These are phyloP conservation scores for Ptychoptera contaminata DNA, from an alignment of 2,888 invertebrate species.

Conservation along the genomic window DNA sequence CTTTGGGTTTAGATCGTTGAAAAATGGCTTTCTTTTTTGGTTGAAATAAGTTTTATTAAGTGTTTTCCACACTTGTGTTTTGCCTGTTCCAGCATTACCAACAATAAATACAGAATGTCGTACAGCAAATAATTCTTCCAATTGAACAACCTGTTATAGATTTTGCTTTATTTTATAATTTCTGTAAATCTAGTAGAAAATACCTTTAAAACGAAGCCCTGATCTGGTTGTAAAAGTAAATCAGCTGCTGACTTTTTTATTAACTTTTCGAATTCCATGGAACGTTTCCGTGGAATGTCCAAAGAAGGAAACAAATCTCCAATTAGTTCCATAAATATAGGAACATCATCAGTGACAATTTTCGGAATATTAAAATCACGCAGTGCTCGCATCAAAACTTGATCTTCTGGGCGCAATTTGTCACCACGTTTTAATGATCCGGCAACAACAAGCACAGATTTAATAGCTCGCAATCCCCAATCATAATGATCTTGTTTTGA, in stretches of 20 bases:
- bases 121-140: conserved; percentile 85
- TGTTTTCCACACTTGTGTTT: conserved; percentile 87
- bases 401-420: conserved; percentile 70
- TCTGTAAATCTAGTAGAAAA: conserved; percentile 21
- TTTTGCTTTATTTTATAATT: background rate
- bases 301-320: conserved; percentile 86
- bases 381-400: conserved; percentile 86
- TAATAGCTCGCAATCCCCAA: conserved; percentile 95
- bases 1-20: conserved; percentile 84
- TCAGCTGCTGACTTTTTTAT: conserved; percentile 66
- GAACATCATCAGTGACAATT: conserved; percentile 82
- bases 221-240: conserved; percentile 79
- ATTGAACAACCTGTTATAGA: conserved; percentile 50
- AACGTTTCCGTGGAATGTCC: conserved; percentile 80
- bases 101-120: conserved; percentile 86
- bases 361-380: conserved; percentile 92
- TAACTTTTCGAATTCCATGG: conserved; percentile 70
- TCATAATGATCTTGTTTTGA: conserved; percentile 97
- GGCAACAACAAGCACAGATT: conserved; percentile 89
- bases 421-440: conserved; percentile 80
- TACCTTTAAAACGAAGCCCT: conserved; percentile 64
- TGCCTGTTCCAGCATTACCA: conserved; percentile 82
- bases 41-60: conserved; percentile 57
- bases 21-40: conserved; percentile 56
- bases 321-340: conserved; percentile 89